phyloP scores from a whole-genome alignment of 2,888 invertebrate genomes.

The Hydriomena furcata region DNA sequence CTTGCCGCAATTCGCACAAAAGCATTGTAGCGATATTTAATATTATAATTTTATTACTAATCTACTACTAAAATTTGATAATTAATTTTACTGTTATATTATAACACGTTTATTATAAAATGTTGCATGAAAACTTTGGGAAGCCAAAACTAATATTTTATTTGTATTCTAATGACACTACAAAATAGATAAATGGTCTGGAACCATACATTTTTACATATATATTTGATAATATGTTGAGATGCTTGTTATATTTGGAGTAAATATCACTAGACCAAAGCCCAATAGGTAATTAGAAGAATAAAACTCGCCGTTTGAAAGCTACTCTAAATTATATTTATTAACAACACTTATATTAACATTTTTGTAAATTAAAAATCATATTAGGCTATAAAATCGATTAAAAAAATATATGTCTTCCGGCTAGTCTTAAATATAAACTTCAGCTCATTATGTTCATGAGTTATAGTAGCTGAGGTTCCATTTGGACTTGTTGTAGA shows the following conservation, averaged over 20 bases:
- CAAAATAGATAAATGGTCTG: too few relatives aligned
- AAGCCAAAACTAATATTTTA: too few relatives aligned
- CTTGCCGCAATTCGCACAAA: slow-evolving; percentile 18
- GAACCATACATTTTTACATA: too few relatives aligned
- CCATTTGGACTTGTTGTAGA: slow-evolving; percentile 71
- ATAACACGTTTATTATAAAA: too few relatives aligned
- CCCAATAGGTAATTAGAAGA: too few relatives aligned
- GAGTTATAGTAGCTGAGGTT: slow-evolving; percentile 58
- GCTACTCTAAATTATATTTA: neutral
- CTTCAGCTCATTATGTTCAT: slow-evolving; percentile 68
- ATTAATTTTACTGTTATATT: too few relatives aligned
- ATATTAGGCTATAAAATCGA: slow-evolving; percentile 53
- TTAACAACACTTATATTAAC: neutral
- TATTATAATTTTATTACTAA: neutral
- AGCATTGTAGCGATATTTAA: slow-evolving; percentile 1
- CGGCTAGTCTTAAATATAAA: slow-evolving; percentile 70
- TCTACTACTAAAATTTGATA: neutral
- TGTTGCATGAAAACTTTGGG: too few relatives aligned
- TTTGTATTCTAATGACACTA: too few relatives aligned
- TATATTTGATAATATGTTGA: too few relatives aligned
- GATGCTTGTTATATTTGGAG: too few relatives aligned
- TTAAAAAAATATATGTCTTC: slow-evolving; percentile 80
- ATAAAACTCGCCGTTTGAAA: neutral
- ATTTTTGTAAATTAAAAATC: slow-evolving; percentile 37
- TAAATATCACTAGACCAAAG: too few relatives aligned